A percentile compares a stretch with the other conserved stretches of the same genome.
Conservation (phyloP, 2,888 invertebrate species). For the Lasioglossum lativentre region DNA sequence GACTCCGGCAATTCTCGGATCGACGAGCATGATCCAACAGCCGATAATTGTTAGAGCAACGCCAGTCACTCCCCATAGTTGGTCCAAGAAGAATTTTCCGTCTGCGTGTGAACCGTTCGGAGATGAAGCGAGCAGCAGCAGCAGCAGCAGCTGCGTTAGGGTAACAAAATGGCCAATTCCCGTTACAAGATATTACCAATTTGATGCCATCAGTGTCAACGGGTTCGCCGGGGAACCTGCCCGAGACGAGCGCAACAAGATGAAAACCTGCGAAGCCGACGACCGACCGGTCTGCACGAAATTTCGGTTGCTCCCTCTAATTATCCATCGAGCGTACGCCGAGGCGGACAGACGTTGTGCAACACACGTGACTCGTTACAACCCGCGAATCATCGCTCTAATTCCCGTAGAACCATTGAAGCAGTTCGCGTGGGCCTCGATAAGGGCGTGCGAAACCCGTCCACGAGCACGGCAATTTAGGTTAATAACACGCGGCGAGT, state of each 20-base stretch:
- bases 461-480: constrained; percentile 70
- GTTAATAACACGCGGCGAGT: constrained; percentile 72
- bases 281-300: not conserved
- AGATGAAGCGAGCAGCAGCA: not conserved
- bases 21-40: not conserved
- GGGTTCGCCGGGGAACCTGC: not conserved
- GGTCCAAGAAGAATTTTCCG: not conserved
- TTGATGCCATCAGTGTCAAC: not conserved
- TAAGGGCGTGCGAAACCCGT: constrained; percentile 65
- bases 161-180: constrained; percentile 1
- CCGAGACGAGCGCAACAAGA: not conserved
- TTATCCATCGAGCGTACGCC: not conserved
- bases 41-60: not conserved
- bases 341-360: not conserved
- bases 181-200: not conserved
- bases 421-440: constrained; percentile 56
- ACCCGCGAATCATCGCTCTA: constrained; percentile 20
- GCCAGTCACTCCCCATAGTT: not conserved
- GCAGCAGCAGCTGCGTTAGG: not conserved
- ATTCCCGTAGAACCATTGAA: constrained; percentile 18
- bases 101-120: not conserved
- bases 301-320: not conserved
- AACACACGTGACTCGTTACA: constrained; percentile 29
- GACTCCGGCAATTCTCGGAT: not conserved
- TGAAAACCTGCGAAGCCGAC: not conserved